These are phyloP conservation scores for Poecilia wingei DNA, from an alignment of 2,797 vertebrate genomes.

Conservation along the genomic window DNA sequence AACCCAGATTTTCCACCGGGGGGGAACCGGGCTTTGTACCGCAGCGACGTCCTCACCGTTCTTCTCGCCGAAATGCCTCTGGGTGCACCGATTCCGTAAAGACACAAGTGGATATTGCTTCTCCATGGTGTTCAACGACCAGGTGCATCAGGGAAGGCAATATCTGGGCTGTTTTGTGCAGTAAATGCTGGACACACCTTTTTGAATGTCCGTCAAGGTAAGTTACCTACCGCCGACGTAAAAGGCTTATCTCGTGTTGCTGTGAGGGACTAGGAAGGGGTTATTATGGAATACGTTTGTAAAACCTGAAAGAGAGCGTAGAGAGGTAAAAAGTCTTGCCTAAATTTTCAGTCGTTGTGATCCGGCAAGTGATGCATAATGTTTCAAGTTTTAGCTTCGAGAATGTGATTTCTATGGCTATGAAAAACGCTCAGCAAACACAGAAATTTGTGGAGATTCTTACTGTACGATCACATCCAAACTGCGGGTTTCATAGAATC, in stretches of 20 bases:
- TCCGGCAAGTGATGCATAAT: conserved; percentile 22
- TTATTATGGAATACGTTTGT: neutral
- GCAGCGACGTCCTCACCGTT: conserved; percentile 42
- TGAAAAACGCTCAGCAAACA: neutral
- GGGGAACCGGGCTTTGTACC: conserved; percentile 41
- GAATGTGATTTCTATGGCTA: neutral
- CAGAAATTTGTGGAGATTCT: neutral
- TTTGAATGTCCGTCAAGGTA: conserved; percentile 85
- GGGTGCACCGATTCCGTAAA: conserved; percentile 39
- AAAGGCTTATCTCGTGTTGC: conserved; percentile 11
- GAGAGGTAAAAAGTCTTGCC: conserved; percentile 26
- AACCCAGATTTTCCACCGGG: conserved; percentile 46
- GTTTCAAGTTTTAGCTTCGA: neutral
- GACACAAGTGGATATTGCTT: conserved; percentile 61
- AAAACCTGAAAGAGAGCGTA: conserved; percentile 13
- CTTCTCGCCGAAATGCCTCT: conserved; percentile 53
- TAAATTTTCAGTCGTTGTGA: conserved; percentile 44
- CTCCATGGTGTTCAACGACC: conserved; percentile 60
- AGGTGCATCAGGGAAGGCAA: conserved; percentile 62
- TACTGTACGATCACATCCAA: neutral
- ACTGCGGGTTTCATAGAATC: neutral
- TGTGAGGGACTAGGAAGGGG: neutral
- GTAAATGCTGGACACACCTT: conserved; percentile 76
- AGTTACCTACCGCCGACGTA: conserved; percentile 61
- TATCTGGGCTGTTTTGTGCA: conserved; percentile 52